phyloP scores from a whole-genome alignment of 2,797 vertebrate genomes.

The Bucorvus abyssinicus region DNA sequence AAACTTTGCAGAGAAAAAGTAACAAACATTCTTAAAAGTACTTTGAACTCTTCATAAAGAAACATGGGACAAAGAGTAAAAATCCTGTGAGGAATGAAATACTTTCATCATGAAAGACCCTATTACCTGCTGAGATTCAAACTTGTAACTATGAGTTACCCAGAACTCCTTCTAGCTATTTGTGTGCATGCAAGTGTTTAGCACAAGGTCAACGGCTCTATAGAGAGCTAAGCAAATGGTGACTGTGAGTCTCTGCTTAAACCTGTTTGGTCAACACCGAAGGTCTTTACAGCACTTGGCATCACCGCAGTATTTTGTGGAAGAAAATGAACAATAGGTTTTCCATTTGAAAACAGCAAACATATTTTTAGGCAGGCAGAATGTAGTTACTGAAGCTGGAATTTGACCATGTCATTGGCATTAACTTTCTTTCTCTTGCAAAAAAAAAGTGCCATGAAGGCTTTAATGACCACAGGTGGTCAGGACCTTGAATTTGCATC shows the following conservation, averaged over 20 bases:
- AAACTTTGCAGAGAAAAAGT: not conserved
- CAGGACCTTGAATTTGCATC: conserved; percentile 3
- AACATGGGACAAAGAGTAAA: not conserved
- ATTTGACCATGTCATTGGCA: not conserved
- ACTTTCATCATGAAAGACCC: not conserved
- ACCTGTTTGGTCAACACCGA: not conserved
- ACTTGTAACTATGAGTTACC: not conserved
- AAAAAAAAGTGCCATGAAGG: not conserved
- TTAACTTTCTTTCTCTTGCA: not conserved
- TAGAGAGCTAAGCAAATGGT: not conserved
- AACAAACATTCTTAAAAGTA: not conserved
- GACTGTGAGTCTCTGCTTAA: not conserved
- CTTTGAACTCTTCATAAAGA: not conserved
- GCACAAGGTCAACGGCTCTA: not conserved
- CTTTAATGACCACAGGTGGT: not conserved
- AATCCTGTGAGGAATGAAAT: not conserved
- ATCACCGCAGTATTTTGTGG: not conserved
- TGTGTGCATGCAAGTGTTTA: not conserved
- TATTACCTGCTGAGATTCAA: not conserved
- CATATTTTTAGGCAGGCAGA: not conserved
- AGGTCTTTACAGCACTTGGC: not conserved
- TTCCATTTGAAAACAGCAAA: not conserved
- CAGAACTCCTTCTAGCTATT: not conserved
- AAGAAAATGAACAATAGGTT: not conserved
- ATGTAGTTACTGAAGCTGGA: not conserved